Percentiles rank a stretch among this genome's conserved stretches.
phyloP scores from a whole-genome alignment of 2,888 invertebrate genomes.

The Zhuqinia jingwanae region DNA sequence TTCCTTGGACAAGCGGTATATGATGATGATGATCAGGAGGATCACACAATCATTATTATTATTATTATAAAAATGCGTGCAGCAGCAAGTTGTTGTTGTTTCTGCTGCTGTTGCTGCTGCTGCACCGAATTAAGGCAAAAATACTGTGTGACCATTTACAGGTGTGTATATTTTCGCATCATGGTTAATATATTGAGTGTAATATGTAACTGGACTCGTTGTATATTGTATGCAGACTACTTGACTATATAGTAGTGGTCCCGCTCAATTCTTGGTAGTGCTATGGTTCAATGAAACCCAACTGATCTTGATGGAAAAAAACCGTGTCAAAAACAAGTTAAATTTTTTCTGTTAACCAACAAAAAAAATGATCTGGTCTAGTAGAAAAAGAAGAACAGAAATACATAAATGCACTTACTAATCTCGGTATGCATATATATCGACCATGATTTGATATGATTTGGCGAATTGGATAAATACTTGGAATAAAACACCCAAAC shows the following conservation, averaged over 20 bases:
- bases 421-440: too few species aligned
- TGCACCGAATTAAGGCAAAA: too few species aligned
- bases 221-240: neutral
- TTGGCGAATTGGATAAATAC: slow-evolving; percentile 23
- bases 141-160: neutral
- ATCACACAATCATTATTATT: too few species aligned
- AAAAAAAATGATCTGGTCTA: too few species aligned
- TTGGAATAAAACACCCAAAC: slow-evolving; percentile 10
- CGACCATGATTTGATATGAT: too few species aligned
- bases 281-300: neutral
- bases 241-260: neutral
- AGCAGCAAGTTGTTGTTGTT: too few species aligned
- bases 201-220: slow-evolving; percentile 1
- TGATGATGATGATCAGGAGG: neutral
- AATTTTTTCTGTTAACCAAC: too few species aligned
- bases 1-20: neutral
- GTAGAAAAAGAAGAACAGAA: too few species aligned
- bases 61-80: neutral
- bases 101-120: neutral
- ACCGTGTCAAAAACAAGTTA: neutral
- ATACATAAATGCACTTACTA: too few species aligned
- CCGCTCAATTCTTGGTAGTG: neutral
- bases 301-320: neutral
- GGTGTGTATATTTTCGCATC: neutral
- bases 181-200: neutral